Base-by-base conservation (phyloP, 53 echinoderm and acorn worm species). In the Paracentrotus lividus region DNA sequence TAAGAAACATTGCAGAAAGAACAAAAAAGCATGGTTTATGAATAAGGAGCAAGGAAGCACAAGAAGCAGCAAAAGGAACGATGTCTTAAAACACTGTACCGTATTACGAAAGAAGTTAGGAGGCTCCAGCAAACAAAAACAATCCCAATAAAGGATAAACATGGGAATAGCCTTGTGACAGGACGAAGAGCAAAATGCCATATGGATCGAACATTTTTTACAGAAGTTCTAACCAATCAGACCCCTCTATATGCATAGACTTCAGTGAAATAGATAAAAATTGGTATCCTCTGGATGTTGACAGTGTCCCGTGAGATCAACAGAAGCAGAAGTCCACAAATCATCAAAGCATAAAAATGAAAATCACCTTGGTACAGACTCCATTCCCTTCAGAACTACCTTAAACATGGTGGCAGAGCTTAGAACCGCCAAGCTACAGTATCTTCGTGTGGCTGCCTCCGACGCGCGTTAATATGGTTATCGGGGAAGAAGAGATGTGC, bases 121-220 rank as follows among this genome's bases (percentile, higher is more conserved):
- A 32, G 7, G 86, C 86, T 52, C n/a, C 55, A 54, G 86, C 54
- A 86, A 52, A 6, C 86, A 86, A 86, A 49, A 55, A 54, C 31
- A 53, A 86, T 86, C 53, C 86, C 54, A 86, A 86, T 52, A 4
- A 86, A 86, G 86, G 86, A 51, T 55, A 86, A 86, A 23, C 0
- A 54, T 86, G 18, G 49, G 86, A 86, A 86, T 3, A 86, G 55
- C 31, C 86, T 86, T 31, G 27, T 85, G 86, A n/a, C 86, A 49
- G 86, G 53, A 38, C 53, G 53, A 85, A 54, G 53, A 16, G 53
- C 51, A 52, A 85, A 85, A n/a, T 52, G 8, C 86, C 86, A 85
- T 21, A 85, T 85, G 42, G 81, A 81, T 81, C 42, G 81, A 81
- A 81, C 34, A 81, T 81, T 81, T 81, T 42, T 33, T 40, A 81